A percentile compares a stretch with the other conserved stretches of the same genome.
Evolutionary conservation across 1,140 invertebrate species (phyloP).

Genomic region (Nymphalis io): DNA sequence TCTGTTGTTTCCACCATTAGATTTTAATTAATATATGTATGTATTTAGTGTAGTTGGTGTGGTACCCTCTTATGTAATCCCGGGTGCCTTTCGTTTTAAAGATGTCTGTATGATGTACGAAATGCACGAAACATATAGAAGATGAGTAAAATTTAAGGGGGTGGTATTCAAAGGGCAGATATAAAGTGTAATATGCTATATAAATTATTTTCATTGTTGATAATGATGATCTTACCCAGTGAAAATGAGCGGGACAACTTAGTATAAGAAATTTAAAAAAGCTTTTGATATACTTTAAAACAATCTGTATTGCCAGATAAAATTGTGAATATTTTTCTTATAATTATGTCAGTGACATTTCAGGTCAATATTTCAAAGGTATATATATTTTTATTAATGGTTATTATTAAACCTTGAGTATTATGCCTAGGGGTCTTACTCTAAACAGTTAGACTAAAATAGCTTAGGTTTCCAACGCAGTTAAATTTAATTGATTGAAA

Average conservation of each 20-base stretch:
- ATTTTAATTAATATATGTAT: slow-evolving; percentile 64
- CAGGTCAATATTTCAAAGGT: slow-evolving; percentile 72
- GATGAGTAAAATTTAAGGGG: slow-evolving; percentile 73
- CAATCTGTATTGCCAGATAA: slow-evolving; percentile 81
- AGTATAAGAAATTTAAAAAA: slow-evolving; percentile 73
- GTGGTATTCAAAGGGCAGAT: slow-evolving; percentile 59
- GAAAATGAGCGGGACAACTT: slow-evolving; percentile 71
- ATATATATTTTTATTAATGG: slow-evolving; percentile 69
- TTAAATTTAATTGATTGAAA: slow-evolving; percentile 59
- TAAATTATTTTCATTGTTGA: slow-evolving; percentile 76
- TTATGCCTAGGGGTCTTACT: slow-evolving; percentile 70
- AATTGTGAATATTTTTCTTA: slow-evolving; percentile 80
- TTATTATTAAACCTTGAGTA: slow-evolving; percentile 76
- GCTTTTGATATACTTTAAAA: slow-evolving; percentile 73
- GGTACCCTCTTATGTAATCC: slow-evolving; percentile 77
- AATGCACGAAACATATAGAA: slow-evolving; percentile 83
- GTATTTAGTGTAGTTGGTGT: slow-evolving; percentile 79
- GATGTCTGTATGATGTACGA: slow-evolving; percentile 82
- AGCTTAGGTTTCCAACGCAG: slow-evolving; percentile 60
- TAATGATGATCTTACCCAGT: slow-evolving; percentile 72
- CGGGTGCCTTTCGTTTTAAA: slow-evolving; percentile 78
- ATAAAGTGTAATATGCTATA: slow-evolving; percentile 73
- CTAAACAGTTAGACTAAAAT: slow-evolving; percentile 58
- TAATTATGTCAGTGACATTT: slow-evolving; percentile 75
- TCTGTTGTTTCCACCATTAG: slow-evolving; percentile 62